phyloP scores from a whole-genome alignment of 1,140 invertebrate genomes.

The Zaprionus davidi region DNA sequence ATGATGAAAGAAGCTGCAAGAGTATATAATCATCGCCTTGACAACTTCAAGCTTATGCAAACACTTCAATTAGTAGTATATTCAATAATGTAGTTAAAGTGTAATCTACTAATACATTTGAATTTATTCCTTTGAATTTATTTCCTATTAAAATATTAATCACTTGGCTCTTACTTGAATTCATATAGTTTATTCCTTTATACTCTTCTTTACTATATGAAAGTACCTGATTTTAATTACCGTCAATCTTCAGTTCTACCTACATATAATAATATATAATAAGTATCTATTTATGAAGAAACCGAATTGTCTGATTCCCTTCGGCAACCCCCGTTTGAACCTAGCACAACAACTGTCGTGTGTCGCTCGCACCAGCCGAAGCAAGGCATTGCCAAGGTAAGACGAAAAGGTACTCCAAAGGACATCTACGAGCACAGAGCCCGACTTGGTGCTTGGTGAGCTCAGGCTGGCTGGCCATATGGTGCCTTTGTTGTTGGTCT shows the following conservation, averaged over 20 bases:
- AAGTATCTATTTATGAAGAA: neutral
- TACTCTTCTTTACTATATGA: neutral
- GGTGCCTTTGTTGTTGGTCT: slow-evolving; percentile 39
- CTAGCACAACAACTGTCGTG: slow-evolving; percentile 42
- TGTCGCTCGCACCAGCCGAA: slow-evolving; percentile 1
- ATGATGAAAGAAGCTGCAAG: too few species aligned
- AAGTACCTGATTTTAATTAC: neutral
- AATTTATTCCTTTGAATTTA: too few species aligned
- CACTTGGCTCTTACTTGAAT: neutral
- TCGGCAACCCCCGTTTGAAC: slow-evolving; percentile 1
- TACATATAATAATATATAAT: neutral
- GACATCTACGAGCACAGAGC: slow-evolving; percentile 26
- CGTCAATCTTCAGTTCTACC: neutral
- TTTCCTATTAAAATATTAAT: too few species aligned
- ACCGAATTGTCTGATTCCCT: neutral
- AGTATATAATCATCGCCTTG: too few species aligned
- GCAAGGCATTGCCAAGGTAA: slow-evolving; percentile 8
- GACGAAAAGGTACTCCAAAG: slow-evolving; percentile 24
- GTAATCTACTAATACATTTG: too few species aligned
- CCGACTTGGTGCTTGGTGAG: slow-evolving; percentile 1
- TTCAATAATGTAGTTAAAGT: too few species aligned
- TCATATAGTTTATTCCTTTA: neutral
- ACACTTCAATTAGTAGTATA: too few species aligned
- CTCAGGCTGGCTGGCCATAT: slow-evolving; percentile 52
- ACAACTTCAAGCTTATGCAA: too few species aligned